These are phyloP conservation scores for Lithophane semibrunnea DNA, from an alignment of 2,888 invertebrate species.

Conservation along the genomic window DNA sequence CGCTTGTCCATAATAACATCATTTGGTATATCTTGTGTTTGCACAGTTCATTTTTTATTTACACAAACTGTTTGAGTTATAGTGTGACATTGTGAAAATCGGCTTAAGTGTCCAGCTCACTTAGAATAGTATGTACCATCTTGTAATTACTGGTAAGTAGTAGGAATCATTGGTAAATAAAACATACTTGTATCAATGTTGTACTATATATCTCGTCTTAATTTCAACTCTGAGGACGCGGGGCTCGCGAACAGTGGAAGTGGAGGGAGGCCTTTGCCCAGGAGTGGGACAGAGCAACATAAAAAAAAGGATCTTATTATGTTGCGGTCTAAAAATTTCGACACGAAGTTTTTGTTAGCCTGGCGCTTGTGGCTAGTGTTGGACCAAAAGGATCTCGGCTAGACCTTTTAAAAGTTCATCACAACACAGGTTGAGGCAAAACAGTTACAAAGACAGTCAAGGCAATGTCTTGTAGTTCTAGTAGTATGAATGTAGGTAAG, in stretches of 20 bases:
- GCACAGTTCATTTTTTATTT: conserved; percentile 44
- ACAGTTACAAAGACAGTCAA: neutral
- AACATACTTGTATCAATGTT: conserved; percentile 25
- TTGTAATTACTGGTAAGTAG: conserved; percentile 53
- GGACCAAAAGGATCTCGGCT: neutral
- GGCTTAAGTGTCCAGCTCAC: conserved; percentile 36
- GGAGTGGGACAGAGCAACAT: too few species aligned
- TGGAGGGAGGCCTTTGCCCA: too few species aligned
- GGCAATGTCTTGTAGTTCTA: neutral
- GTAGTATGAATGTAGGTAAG: neutral
- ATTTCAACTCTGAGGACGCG: neutral
- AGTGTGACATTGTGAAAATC: conserved; percentile 41
- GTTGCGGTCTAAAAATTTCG: neutral
- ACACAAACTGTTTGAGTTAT: conserved; percentile 41
- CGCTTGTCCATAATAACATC: conserved; percentile 48
- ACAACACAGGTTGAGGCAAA: neutral
- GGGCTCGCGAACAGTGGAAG: too few species aligned
- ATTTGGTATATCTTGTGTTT: conserved; percentile 51
- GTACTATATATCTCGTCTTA: neutral
- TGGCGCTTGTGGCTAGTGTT: neutral
- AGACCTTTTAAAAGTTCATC: neutral
- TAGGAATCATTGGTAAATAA: conserved; percentile 31
- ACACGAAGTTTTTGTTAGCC: neutral
- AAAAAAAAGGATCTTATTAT: neutral
- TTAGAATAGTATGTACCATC: conserved; percentile 38